phyloP scores from a whole-genome alignment of 2,113 vertebrate species.

The Cyprinus carpio region DNA sequence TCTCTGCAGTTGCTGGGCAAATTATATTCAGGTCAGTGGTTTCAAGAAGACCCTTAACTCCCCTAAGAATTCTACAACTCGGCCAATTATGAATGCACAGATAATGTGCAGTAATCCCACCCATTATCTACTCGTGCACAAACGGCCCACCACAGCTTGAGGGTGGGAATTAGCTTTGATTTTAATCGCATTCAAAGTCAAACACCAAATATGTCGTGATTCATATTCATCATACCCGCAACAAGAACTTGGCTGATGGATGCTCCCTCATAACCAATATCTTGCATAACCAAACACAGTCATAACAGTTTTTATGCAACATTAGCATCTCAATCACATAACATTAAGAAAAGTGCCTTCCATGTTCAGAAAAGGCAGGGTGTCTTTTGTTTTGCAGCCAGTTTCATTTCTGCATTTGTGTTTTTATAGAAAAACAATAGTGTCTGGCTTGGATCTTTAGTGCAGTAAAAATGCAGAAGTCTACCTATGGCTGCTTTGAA shows the following conservation, averaged over 20 bases:
- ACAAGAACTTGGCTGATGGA: background rate
- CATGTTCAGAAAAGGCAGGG: background rate
- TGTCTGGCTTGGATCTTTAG: constrained; percentile 39
- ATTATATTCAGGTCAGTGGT: constrained; percentile 42
- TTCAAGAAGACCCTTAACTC: constrained; percentile 45
- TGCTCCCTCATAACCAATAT: background rate
- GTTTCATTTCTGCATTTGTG: background rate
- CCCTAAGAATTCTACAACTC: constrained; percentile 23
- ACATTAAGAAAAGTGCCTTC: background rate
- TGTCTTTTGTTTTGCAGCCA: background rate
- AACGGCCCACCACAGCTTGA: constrained; percentile 16
- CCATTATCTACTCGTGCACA: constrained; percentile 21
- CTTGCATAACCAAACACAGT: background rate
- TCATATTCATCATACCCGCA: background rate
- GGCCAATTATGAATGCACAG: constrained; percentile 34
- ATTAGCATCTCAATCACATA: background rate
- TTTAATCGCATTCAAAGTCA: constrained; percentile 8
- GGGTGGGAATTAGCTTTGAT: constrained; percentile 14
- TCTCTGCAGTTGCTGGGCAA: constrained; percentile 33
- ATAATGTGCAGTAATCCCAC: constrained; percentile 26
- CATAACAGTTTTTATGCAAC: background rate
- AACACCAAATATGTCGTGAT: background rate
- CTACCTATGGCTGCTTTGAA: constrained; percentile 49
- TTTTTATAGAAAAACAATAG: constrained; percentile 22
- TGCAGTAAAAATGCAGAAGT: background rate